phyloP scores from a whole-genome alignment of 2,113 vertebrate species.

The Vicugna pacos region DNA sequence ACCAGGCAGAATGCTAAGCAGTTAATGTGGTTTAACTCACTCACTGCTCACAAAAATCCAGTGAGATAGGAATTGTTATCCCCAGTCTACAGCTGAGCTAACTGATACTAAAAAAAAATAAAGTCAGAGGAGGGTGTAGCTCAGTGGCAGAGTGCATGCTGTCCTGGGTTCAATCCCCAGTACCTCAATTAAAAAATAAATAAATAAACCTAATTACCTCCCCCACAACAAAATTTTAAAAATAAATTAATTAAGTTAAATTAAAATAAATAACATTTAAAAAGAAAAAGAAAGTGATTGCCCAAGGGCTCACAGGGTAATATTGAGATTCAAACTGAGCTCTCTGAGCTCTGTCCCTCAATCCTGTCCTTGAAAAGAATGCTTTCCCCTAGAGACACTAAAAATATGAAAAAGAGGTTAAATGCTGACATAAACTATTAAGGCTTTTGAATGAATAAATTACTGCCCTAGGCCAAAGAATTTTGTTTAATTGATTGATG shows the following conservation, averaged over 20 bases:
- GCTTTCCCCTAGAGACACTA: background rate
- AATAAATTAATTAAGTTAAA: too few species aligned
- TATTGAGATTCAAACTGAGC: slow-evolving; percentile 16
- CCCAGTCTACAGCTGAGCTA: background rate
- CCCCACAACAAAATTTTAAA: too few species aligned
- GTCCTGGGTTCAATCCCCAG: too few species aligned
- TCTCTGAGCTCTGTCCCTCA: background rate
- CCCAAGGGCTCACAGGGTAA: background rate
- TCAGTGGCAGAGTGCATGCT: too few species aligned
- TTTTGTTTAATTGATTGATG: background rate
- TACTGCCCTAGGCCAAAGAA: background rate
- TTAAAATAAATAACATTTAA: too few species aligned
- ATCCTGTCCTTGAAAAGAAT: slow-evolving; percentile 23
- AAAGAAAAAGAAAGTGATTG: background rate
- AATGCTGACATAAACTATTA: background rate
- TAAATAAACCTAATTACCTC: too few species aligned
- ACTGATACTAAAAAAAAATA: background rate
- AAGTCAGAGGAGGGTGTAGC: too few species aligned
- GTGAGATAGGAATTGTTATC: background rate
- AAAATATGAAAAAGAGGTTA: background rate
- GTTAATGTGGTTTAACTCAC: background rate
- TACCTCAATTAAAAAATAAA: too few species aligned
- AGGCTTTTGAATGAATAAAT: slow-evolving; percentile 43
- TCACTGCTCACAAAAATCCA: background rate
- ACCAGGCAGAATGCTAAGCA: background rate